A percentile compares a stretch with the other conserved stretches of the same genome.
Evolutionary conservation across 2,888 invertebrate species (phyloP).

Genomic region (Reticulitermes lucifugus): DNA sequence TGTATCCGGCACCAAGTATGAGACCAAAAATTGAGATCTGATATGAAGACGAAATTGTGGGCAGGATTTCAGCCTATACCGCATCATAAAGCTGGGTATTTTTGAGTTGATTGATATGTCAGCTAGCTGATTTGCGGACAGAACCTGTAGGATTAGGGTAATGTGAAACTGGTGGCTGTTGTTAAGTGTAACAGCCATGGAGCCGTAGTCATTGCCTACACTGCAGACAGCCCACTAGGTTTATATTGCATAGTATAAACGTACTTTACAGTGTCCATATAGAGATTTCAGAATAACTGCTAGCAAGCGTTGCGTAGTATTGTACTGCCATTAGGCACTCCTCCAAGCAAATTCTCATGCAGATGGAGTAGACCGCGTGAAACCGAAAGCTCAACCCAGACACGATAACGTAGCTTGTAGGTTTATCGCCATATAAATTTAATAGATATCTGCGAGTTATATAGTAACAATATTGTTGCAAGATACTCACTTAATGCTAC

Average conservation of each 20-base stretch:
- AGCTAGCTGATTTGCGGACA: background rate
- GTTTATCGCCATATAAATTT: background rate
- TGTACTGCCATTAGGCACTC: slow-evolving; percentile 14
- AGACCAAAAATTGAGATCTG: no score
- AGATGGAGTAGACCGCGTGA: slow-evolving; percentile 4
- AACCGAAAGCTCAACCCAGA: slow-evolving; percentile 18
- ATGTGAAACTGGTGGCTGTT: background rate
- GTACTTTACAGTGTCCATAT: slow-evolving; percentile 28
- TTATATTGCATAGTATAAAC: background rate
- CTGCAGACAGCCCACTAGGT: background rate
- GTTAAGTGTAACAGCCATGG: background rate
- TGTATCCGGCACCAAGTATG: no score
- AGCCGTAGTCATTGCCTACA: background rate
- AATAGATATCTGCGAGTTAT: background rate
- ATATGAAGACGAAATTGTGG: no score
- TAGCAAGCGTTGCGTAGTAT: background rate
- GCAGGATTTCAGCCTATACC: no score
- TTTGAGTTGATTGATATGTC: no score
- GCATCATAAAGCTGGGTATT: no score
- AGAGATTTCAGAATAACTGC: background rate
- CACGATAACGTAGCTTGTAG: background rate
- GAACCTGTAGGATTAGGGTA: background rate
- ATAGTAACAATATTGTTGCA: background rate
- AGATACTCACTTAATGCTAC: background rate
- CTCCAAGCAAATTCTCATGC: slow-evolving; percentile 28